A percentile compares a stretch with the other conserved stretches of the same genome.
Conservation (phyloP, 2,797 vertebrate genomes). For the Epinephelus malabaricus region DNA sequence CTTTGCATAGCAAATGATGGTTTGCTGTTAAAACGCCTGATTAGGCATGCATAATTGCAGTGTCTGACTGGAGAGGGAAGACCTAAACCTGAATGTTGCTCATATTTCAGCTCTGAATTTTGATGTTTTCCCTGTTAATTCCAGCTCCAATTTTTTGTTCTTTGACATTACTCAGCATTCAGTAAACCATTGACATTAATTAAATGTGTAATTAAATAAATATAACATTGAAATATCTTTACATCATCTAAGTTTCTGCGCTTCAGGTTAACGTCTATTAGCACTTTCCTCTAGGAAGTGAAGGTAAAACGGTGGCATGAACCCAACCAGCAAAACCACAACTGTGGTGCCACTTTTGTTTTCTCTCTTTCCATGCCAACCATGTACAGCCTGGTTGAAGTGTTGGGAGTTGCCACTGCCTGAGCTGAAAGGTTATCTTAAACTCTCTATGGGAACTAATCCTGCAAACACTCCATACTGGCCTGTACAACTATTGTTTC, state of each 20-base stretch:
- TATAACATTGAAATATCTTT: not conserved
- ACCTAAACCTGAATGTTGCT: too few species aligned
- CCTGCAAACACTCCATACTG: slow-evolving; percentile 42
- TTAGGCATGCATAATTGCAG: too few species aligned
- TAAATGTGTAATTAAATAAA: not conserved
- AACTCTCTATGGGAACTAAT: slow-evolving; percentile 57
- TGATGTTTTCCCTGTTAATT: too few species aligned
- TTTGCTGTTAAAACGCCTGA: too few species aligned
- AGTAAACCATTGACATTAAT: not conserved
- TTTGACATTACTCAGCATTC: not conserved
- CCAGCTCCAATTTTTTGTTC: too few species aligned
- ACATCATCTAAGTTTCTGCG: not conserved
- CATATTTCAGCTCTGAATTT: too few species aligned
- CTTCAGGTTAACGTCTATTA: not conserved
- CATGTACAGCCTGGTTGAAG: slow-evolving; percentile 22
- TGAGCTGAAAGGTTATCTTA: slow-evolving; percentile 65
- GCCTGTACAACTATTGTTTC: slow-evolving; percentile 60
- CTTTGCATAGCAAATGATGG: too few species aligned
- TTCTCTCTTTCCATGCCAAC: slow-evolving; percentile 58
- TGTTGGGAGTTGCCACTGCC: slow-evolving; percentile 54
- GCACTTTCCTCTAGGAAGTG: not conserved
- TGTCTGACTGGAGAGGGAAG: too few species aligned
- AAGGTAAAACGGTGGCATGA: slow-evolving; percentile 10
- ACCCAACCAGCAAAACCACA: slow-evolving; percentile 22
- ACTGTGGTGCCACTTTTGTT: slow-evolving; percentile 27